phyloP scores from a whole-genome alignment of 2,113 vertebrate species.

The Pituophis catenifer region DNA sequence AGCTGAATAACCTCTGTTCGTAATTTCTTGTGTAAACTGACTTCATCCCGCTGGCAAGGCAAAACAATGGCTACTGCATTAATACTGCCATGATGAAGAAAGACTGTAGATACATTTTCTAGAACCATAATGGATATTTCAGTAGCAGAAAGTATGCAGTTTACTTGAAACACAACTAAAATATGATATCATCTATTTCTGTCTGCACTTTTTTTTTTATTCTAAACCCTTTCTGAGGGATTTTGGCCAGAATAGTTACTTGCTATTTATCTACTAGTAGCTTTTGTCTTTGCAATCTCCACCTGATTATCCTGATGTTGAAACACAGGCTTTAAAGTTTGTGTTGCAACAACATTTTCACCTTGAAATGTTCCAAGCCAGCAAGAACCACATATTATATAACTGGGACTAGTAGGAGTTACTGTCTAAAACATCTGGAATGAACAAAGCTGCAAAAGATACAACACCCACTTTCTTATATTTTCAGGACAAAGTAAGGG shows the following conservation, averaged over 20 bases:
- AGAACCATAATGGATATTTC: not conserved
- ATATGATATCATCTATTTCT: not conserved
- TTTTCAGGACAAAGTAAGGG: not conserved
- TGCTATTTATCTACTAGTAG: too few relatives aligned
- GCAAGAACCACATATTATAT: not conserved
- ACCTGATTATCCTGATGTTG: not conserved
- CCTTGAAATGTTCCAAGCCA: not conserved
- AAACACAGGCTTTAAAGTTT: not conserved
- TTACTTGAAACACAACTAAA: not conserved
- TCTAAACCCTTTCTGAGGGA: not conserved
- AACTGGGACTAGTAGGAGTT: not conserved
- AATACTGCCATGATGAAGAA: not conserved
- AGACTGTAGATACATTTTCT: too few relatives aligned
- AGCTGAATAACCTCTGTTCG: constrained; percentile 96
- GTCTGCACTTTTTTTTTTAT: not conserved
- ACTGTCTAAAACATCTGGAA: not conserved
- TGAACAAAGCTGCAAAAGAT: not conserved
- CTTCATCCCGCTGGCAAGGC: constrained; percentile 85
- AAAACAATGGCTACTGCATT: not conserved
- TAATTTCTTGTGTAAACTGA: constrained; percentile 92
- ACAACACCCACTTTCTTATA: not conserved
- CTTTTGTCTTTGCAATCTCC: not conserved
- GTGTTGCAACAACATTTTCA: not conserved
- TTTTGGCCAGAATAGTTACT: not conserved
- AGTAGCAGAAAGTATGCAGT: not conserved